These are phyloP conservation scores for Lycocorax pyrrhopterus DNA, from an alignment of 2,113 vertebrate species.

Conservation along the genomic window DNA sequence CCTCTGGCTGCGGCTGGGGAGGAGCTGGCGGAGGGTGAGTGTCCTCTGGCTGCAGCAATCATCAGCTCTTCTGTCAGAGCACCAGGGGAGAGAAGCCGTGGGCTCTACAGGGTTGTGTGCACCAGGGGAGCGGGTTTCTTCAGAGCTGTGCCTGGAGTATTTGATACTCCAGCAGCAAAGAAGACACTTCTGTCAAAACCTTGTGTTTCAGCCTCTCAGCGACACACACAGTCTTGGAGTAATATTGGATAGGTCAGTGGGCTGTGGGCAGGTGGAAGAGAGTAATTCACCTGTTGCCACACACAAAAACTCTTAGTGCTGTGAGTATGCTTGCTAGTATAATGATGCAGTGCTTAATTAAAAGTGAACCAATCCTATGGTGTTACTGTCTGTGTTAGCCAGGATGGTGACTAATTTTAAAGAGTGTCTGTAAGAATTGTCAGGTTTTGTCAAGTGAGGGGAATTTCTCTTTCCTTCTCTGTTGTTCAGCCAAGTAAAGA, in stretches of 20 bases:
- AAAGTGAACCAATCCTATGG: background rate
- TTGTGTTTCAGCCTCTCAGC: background rate
- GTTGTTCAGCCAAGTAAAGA: background rate
- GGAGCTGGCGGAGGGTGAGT: background rate
- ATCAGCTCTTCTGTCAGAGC: background rate
- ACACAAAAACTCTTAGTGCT: background rate
- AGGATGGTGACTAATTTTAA: background rate
- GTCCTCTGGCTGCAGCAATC: background rate
- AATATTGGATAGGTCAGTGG: background rate
- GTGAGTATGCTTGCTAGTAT: background rate
- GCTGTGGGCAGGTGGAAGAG: background rate
- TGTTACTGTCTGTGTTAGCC: background rate
- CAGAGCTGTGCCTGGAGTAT: background rate
- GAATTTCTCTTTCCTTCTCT: background rate
- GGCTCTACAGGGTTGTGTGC: background rate
- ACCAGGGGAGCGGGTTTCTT: background rate
- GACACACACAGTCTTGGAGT: rapidly evolving
- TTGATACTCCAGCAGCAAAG: background rate
- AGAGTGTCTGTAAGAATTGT: background rate
- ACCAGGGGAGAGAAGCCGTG: background rate
- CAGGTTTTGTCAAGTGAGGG: background rate
- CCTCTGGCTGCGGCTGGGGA: background rate
- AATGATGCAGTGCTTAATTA: background rate
- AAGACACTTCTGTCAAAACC: background rate
- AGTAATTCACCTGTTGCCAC: background rate